Percentiles rank a stretch among this genome's conserved stretches.
These are phyloP conservation scores for Drosophila nigromelanica DNA, from an alignment of 1,140 invertebrate species.

Conservation along the genomic window DNA sequence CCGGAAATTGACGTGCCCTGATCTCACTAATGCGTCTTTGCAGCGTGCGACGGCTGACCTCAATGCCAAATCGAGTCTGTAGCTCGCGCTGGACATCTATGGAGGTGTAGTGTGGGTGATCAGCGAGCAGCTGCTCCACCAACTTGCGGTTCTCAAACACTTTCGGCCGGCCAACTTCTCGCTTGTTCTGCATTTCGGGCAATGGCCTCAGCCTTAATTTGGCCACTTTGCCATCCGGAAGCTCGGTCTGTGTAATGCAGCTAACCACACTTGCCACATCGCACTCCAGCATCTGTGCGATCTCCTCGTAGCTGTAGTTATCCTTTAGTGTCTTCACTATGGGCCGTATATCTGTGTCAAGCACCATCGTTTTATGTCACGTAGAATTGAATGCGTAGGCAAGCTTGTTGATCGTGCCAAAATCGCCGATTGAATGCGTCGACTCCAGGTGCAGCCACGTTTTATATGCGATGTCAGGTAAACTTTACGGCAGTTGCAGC, in stretches of 20 bases:
- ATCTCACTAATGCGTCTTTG: slow-evolving; percentile 68
- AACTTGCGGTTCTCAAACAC: slow-evolving; percentile 54
- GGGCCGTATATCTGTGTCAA: slow-evolving; percentile 27
- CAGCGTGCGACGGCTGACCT: slow-evolving; percentile 59
- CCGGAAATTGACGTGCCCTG: slow-evolving; percentile 9
- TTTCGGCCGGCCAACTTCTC: slow-evolving; percentile 59
- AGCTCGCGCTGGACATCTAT: slow-evolving; percentile 63
- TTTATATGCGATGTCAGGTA: slow-evolving; percentile 34
- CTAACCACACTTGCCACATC: slow-evolving; percentile 55
- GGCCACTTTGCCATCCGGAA: slow-evolving; percentile 21
- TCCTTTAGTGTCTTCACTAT: slow-evolving; percentile 44
- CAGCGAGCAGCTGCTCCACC: slow-evolving; percentile 43
- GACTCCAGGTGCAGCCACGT: background rate
- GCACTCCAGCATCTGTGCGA: slow-evolving; percentile 60
- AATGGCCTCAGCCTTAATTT: slow-evolving; percentile 28
- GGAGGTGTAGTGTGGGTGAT: slow-evolving; percentile 59
- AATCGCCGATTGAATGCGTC: slow-evolving; percentile 22
- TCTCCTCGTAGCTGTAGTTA: slow-evolving; percentile 45
- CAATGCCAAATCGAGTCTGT: slow-evolving; percentile 41
- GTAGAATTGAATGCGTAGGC: background rate
- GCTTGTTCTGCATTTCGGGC: slow-evolving; percentile 24
- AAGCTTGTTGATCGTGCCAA: slow-evolving; percentile 33
- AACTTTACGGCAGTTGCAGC: background rate
- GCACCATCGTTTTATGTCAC: slow-evolving; percentile 40
- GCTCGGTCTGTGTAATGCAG: slow-evolving; percentile 43